Base-by-base conservation (phyloP, 1,140 invertebrate genomes). In the Gryon sp. region DNA sequence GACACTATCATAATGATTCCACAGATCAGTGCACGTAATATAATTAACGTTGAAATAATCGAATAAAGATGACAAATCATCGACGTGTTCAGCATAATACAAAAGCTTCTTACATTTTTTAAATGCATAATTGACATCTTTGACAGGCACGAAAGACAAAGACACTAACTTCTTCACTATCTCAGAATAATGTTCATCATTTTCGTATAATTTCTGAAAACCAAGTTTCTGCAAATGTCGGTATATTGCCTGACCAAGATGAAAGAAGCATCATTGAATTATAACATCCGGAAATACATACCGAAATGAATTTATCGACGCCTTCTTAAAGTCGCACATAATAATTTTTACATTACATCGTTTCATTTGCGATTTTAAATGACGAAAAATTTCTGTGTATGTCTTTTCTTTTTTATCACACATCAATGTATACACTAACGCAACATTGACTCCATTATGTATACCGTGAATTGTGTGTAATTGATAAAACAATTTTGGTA, bases 1-100 rank as follows among this genome's bases (percentile, higher is more conserved):
- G 28, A 28, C 15, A 46, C 24, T 1, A 28, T 46, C 43, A 16
- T 46, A 46, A 46, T 46, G 43, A 16, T 46, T 46, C 43, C 43
- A 46, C 8, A 46, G n/a, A n/a, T n/a, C n/a, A n/a, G n/a, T n/a
- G n/a, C n/a, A n/a, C n/a, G n/a, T n/a, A n/a, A n/a, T n/a, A n/a
- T n/a, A n/a, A n/a, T n/a, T n/a, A n/a, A n/a, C n/a, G n/a, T n/a
- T n/a, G n/a, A n/a, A n/a, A 26, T 18, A 5, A 22, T 24, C 20
- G 11, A 55, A 14, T 16, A 11, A 19, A 15, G 30, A n/a, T n/a
- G n/a, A n/a, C n/a, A n/a, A n/a, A n/a, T n/a, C n/a, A n/a, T n/a
- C n/a, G n/a, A n/a, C n/a, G n/a, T n/a, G n/a, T n/a, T n/a, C n/a
- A n/a, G n/a, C n/a, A n/a, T n/a, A n/a, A n/a, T n/a, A n/a, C n/a